Base-by-base conservation (phyloP, 2,113 vertebrate species). In the Fulmarus glacialis region DNA sequence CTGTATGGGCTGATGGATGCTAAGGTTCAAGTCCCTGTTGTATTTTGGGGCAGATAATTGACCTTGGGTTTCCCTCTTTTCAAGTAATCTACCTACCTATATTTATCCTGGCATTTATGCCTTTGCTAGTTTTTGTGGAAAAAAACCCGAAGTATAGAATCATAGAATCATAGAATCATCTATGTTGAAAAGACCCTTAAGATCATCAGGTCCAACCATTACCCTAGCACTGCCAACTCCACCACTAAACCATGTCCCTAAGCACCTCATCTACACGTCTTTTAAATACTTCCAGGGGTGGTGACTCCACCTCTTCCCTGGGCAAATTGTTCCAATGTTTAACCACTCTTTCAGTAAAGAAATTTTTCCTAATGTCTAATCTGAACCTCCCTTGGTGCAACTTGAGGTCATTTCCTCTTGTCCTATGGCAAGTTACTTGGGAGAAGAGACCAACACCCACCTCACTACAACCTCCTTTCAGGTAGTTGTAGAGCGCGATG, bases 261-360 rank as follows among this genome's bases (percentile, higher is more conserved):
- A 34, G 8, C 1, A 1, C 3, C 10, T 7, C 8, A 7, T 11
- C 32, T 34, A 8, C 22, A 11, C 0, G 0, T 47, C 13, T 42
- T 19, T 73, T 38, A 45, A 42, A 52, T 21, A 60, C 2, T 3
- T 71, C 6, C 38, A 64, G 21, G 2, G 27, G 29, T 30, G 22
- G 9, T 21, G 13, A 24, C 22, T 42, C 24, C 4, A 9, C 27
- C 15, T 12, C 12, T 70, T 38, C 26, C 15, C 12, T 32, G 9
- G 36, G 7, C 9, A 71, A 11, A 4, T 21, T 53, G 5, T 68
- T 94, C 11, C 20, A 77, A 2, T 0, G 2, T 8, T 30, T 64
- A 40, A 30, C 2, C 34, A n/a, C 2, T 0, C 4, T 36, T 70
- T 23, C 16, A 1, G 26, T 15, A 22, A 85, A 74, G 6, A 68